Percentiles rank a stretch among this genome's conserved stretches.
phyloP scores from a whole-genome alignment of 2,797 vertebrate species.

The Nasua narica region DNA sequence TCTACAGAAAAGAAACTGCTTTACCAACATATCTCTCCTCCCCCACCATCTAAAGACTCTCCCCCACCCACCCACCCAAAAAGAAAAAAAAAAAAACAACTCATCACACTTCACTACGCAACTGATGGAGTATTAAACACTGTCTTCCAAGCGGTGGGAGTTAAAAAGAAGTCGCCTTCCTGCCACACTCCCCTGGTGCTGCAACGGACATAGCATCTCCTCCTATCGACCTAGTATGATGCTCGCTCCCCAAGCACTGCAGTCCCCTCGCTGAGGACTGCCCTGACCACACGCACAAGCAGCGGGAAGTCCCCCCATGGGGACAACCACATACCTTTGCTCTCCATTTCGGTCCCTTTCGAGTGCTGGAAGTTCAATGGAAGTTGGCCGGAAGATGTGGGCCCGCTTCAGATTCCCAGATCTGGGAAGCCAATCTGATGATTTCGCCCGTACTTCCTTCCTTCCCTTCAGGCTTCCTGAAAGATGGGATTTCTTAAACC shows the following conservation, averaged over 20 bases:
- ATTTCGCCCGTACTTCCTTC: constrained; percentile 79
- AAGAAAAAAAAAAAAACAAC: neutral
- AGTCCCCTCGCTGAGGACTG: constrained; percentile 75
- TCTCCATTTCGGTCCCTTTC: constrained; percentile 85
- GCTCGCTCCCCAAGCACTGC: constrained; percentile 80
- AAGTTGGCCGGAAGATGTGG: constrained; percentile 83
- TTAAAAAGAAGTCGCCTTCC: constrained; percentile 72
- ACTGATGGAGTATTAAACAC: constrained; percentile 72
- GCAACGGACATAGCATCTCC: constrained; percentile 73
- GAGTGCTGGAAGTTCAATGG: constrained; percentile 83
- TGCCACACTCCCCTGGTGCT: constrained; percentile 60
- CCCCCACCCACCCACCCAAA: neutral
- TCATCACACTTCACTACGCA: constrained; percentile 72
- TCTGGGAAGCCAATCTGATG: constrained; percentile 68
- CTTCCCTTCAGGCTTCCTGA: constrained; percentile 81
- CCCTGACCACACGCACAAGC: constrained; percentile 62
- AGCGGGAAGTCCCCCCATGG: constrained; percentile 52
- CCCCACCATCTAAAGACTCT: constrained; percentile 56
- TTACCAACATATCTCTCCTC: constrained; percentile 75
- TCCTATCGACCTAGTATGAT: constrained; percentile 71
- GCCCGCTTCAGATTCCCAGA: constrained; percentile 77
- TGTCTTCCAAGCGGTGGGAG: constrained; percentile 66
- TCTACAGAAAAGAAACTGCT: constrained; percentile 76
- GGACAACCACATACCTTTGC: constrained; percentile 76
- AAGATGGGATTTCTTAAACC: constrained; percentile 81